Conservation (phyloP, 2,113 vertebrate genomes). For the Herpailurus yagouaroundi region DNA sequence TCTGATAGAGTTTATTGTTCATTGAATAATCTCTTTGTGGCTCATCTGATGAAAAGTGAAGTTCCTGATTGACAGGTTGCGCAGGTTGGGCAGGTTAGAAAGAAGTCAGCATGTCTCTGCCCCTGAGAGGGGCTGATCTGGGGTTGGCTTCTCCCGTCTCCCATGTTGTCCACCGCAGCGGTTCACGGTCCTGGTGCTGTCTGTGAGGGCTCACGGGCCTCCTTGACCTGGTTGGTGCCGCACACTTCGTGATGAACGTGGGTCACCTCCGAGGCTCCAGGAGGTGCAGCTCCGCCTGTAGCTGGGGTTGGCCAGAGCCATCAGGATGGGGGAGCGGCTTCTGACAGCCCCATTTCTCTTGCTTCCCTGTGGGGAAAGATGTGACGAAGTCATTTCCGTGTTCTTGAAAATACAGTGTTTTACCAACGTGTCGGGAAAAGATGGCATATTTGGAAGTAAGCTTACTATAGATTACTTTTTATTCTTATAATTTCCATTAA, state of each 20-base stretch:
- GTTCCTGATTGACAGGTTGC: background rate
- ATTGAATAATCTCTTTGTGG: background rate
- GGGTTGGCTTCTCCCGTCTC: no score
- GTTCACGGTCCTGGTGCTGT: background rate
- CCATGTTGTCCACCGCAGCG: no score
- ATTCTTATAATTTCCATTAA: background rate
- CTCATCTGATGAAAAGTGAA: background rate
- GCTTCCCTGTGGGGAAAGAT: background rate
- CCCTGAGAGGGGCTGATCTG: background rate
- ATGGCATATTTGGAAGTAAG: background rate
- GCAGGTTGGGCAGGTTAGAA: background rate
- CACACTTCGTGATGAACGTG: background rate
- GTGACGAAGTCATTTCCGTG: background rate
- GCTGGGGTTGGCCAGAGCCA: background rate
- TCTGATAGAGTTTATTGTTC: background rate
- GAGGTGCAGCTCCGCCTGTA: background rate
- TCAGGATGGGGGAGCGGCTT: background rate
- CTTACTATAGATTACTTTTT: background rate
- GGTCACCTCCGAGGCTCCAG: background rate
- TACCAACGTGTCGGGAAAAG: background rate
- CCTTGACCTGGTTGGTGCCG: background rate
- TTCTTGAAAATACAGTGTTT: background rate
- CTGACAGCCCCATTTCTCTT: background rate
- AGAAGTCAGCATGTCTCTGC: background rate
- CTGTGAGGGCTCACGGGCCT: background rate